Evolutionary conservation across 2,113 vertebrate species (phyloP), one percentile per base, ranked within the genome.

Genomic region (Gymnogyps californianus): DNA sequence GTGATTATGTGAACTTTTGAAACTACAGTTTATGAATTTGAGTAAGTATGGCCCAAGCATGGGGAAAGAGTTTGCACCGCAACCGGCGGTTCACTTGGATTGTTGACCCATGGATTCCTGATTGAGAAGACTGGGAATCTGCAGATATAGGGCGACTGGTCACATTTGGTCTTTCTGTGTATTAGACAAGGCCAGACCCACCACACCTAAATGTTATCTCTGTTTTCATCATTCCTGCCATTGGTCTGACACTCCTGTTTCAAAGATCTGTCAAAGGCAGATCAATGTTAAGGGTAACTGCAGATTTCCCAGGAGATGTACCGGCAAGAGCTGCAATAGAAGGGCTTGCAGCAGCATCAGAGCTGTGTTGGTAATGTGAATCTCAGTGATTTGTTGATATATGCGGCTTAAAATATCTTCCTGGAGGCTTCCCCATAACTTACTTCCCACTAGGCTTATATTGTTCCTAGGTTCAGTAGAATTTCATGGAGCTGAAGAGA

Each of bases 1-100:
- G 0, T 78, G 13, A 22, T 66, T 54, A 34, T 32, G n/a, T 47
- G n/a, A 65, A 9, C 16, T 69, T 49, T 11, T 44, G 32, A 71
- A 70, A 65, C 11, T 16, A 19, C 16, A 32, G 11, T 9, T 31
- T 26, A 40, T 58, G 21, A 18, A 42, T 54, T 34, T 58, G 16
- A 57, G 6, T 16, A 52, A 38, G 16, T 13, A 18, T 22, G 19
- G 5, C 16, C 38, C 7, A 31, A 65, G 28, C 9, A 15, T 28
- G 16, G 29, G 18, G 14, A 64, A 57, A 28, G n/a, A 20, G 6
- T 10, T 70, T 83, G n/a, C 3, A 1, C 28, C 1, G 2, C 15
- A 49, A 10, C 10, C 0, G 1, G 7, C 6, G 6, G 19, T n/a
- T 87, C 6, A 10, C 13, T 52, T 1, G 3, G 34, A 7, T 42